A percentile compares a stretch with the other conserved stretches of the same genome.
phyloP scores from a whole-genome alignment of 64 coral and sea anemone species.

The Pocillopora damicornis region DNA sequence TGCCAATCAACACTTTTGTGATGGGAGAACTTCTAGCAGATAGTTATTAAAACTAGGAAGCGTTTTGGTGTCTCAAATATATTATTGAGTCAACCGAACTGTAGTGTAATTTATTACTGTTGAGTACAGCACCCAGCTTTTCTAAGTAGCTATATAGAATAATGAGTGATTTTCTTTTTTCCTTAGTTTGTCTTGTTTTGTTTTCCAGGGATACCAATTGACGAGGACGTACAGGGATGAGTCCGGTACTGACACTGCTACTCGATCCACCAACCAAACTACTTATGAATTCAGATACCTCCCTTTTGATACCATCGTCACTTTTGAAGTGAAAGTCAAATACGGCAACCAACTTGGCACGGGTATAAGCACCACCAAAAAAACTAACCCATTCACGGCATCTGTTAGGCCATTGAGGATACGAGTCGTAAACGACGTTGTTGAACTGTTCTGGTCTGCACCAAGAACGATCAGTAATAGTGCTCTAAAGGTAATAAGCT shows the following conservation, averaged over 20 bases:
- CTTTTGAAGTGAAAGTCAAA: neutral
- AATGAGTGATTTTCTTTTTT: neutral
- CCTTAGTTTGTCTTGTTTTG: neutral
- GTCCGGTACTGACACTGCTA: neutral
- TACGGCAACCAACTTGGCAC: neutral
- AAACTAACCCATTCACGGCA: neutral
- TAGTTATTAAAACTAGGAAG: too few species aligned
- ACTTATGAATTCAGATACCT: neutral
- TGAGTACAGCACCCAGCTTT: too few species aligned
- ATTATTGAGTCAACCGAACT: too few species aligned
- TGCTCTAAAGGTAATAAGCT: neutral
- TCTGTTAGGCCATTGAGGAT: neutral
- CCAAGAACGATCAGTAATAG: neutral
- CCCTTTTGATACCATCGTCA: neutral
- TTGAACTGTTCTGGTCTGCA: neutral
- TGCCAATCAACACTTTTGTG: too few species aligned
- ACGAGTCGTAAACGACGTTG: neutral
- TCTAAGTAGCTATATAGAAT: too few species aligned
- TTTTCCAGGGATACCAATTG: conserved; percentile 17
- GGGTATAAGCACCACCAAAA: neutral
- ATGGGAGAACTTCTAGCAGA: too few species aligned
- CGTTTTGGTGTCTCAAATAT: too few species aligned
- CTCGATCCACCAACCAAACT: neutral
- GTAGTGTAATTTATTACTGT: too few species aligned
- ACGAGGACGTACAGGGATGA: neutral